phyloP scores from a whole-genome alignment of 2,888 invertebrate species.

The Tachystola acroxantha region DNA sequence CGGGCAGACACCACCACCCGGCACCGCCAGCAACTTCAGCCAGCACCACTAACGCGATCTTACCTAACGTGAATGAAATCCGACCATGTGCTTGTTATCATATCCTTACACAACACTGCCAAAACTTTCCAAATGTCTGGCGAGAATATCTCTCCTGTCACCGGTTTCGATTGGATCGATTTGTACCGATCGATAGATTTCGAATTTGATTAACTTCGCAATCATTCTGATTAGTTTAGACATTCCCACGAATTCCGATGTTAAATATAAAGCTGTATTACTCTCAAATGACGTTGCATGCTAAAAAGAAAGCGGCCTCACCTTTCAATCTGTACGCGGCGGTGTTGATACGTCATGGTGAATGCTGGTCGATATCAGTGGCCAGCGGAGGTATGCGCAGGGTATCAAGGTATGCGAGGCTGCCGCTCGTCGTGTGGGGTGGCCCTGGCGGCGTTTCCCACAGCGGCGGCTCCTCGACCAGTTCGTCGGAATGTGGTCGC shows the following conservation, averaged over 20 bases:
- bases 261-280: neutral
- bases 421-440: slow-evolving; percentile 57
- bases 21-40: slow-evolving; percentile 15
- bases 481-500: slow-evolving; percentile 76
- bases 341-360: neutral
- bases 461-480: slow-evolving; percentile 75
- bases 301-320: slow-evolving; percentile 1
- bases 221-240: neutral
- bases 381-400: slow-evolving; percentile 7
- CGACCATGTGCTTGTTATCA: slow-evolving; percentile 39
- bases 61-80: slow-evolving; percentile 44
- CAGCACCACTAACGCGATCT: slow-evolving; percentile 28
- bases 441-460: slow-evolving; percentile 75
- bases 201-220: neutral
- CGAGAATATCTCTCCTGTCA: neutral
- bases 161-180: neutral
- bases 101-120: slow-evolving; percentile 34
- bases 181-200: slow-evolving; percentile 1
- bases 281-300: neutral
- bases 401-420: slow-evolving; percentile 10
- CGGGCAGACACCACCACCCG: slow-evolving; percentile 29
- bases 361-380: neutral
- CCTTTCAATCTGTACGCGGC: slow-evolving; percentile 1
- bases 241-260: slow-evolving; percentile 1
- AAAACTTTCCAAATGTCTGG: slow-evolving; percentile 28